A percentile compares a stretch with the other conserved stretches of the same genome.
phyloP scores from a whole-genome alignment of 2,888 invertebrate genomes.

The Palloptera scutellata region DNA sequence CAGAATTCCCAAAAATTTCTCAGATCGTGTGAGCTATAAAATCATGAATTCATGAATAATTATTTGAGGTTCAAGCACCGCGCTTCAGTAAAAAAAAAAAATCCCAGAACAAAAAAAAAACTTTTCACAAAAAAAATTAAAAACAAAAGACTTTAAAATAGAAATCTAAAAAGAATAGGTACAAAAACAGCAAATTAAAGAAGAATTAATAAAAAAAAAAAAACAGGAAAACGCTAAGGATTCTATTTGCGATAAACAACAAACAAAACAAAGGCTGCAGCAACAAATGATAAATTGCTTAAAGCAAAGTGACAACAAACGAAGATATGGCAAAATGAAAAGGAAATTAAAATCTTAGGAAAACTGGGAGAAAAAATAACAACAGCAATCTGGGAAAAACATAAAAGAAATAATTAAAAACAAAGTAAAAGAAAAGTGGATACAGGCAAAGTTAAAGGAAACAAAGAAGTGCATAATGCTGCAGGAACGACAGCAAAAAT shows the following conservation, averaged over 20 bases:
- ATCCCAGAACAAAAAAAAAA: too few relatives aligned
- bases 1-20: too few relatives aligned
- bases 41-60: too few relatives aligned
- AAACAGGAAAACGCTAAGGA: slow-evolving; percentile 39
- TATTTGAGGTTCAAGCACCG: too few relatives aligned
- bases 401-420: neutral
- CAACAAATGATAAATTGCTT: slow-evolving; percentile 28
- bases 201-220: slow-evolving; percentile 13
- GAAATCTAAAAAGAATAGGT: too few relatives aligned
- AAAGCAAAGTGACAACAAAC: slow-evolving; percentile 10
- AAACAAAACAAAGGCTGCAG: slow-evolving; percentile 17
- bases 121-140: too few relatives aligned
- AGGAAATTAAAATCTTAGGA: slow-evolving; percentile 32
- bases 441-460: slow-evolving; percentile 14
- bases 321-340: slow-evolving; percentile 14
- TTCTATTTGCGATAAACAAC: slow-evolving; percentile 42
- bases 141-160: too few relatives aligned
- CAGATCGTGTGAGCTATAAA: too few relatives aligned
- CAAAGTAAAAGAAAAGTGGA: slow-evolving; percentile 1
- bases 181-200: neutral
- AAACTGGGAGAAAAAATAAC: slow-evolving; percentile 9
- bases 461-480: slow-evolving; percentile 18
- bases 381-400: neutral
- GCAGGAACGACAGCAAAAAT: too few relatives aligned
- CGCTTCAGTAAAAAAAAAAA: too few relatives aligned